Conservation (phyloP, 2,888 invertebrate species). For the Deroplatys truncata region DNA sequence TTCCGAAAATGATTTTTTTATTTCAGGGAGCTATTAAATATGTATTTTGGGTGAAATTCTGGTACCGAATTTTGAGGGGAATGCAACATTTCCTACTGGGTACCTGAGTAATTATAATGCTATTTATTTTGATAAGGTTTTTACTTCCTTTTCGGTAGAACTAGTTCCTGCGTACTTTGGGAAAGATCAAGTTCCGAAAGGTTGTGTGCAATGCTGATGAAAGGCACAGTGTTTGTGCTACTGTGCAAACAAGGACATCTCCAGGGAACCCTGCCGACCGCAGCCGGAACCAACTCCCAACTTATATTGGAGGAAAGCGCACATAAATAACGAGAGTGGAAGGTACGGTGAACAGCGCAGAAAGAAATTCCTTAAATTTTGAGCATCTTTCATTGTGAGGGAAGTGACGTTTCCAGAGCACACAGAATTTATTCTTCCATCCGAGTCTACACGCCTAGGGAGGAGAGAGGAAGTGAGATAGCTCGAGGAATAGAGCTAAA, state of each 20-base stretch:
- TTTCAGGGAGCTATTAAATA: too few relatives aligned
- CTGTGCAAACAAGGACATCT: background rate
- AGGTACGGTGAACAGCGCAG: background rate
- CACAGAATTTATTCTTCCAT: background rate
- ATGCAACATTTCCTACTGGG: too few relatives aligned
- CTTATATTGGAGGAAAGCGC: background rate
- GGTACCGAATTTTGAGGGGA: too few relatives aligned
- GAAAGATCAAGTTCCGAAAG: background rate
- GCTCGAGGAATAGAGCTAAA: too few relatives aligned
- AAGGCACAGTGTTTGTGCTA: background rate
- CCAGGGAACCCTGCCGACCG: background rate
- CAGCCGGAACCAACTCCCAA: background rate
- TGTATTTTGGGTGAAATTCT: too few relatives aligned
- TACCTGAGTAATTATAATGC: too few relatives aligned
- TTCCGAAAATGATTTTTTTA: too few relatives aligned
- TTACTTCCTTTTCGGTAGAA: too few relatives aligned
- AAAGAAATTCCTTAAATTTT: background rate
- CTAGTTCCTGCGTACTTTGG: background rate
- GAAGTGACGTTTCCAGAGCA: background rate
- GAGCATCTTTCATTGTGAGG: background rate
- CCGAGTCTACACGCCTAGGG: background rate
- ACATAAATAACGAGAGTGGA: background rate
- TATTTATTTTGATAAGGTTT: too few relatives aligned
- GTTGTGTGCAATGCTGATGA: background rate
- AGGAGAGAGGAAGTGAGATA: background rate